Percentiles rank a stretch among this genome's conserved stretches.
Conservation (phyloP, 2,888 invertebrate species). For the Dione vanillae region DNA sequence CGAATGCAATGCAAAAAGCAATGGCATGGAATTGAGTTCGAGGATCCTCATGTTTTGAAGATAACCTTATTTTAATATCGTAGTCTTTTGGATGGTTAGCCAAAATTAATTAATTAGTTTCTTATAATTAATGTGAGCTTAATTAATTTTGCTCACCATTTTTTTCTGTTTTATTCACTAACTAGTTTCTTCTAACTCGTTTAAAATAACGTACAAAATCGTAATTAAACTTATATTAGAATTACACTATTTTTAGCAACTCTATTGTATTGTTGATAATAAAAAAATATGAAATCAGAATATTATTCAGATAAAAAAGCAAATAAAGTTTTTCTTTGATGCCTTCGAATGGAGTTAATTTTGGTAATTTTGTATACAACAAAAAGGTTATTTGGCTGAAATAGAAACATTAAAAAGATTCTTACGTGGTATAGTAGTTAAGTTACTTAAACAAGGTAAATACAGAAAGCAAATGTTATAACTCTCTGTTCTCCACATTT, state of each 20-base stretch:
- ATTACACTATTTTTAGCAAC: not conserved
- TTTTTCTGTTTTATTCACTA: not conserved
- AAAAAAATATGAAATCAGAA: not conserved
- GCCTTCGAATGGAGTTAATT: not conserved
- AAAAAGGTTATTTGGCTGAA: constrained; percentile 3
- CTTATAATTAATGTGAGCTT: not conserved
- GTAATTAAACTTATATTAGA: not conserved
- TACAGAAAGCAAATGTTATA: too few relatives aligned
- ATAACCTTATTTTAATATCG: too few relatives aligned
- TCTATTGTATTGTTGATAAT: not conserved
- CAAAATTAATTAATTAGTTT: not conserved
- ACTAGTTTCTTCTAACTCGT: not conserved
- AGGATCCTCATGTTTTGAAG: too few relatives aligned
- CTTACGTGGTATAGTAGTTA: not conserved
- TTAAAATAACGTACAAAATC: not conserved
- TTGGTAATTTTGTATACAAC: constrained; percentile 1
- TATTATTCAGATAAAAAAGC: not conserved
- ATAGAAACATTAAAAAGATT: not conserved
- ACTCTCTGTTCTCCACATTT: too few relatives aligned
- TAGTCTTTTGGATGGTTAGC: too few relatives aligned
- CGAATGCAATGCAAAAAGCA: too few relatives aligned
- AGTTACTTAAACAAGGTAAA: not conserved
- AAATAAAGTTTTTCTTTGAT: not conserved
- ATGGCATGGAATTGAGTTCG: too few relatives aligned
- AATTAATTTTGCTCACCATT: not conserved